Evolutionary conservation across 1,140 invertebrate genomes (phyloP), one percentile per base, ranked within the genome.

Genomic region (Zaprionus ornatus): DNA sequence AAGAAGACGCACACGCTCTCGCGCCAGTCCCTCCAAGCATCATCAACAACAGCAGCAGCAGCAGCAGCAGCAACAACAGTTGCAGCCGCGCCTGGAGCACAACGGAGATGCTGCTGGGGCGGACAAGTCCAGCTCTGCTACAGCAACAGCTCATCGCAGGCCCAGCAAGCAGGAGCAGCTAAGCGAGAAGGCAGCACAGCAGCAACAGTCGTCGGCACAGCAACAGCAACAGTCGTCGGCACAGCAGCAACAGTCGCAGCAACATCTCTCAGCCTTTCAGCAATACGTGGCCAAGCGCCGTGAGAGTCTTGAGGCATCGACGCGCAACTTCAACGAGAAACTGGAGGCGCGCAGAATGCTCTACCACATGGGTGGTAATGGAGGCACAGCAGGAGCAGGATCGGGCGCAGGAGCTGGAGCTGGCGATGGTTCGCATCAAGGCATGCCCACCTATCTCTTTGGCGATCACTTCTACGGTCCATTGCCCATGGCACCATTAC

Each of bases 271-370:
- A 10, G 82, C 88, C 4, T 90, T 90, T 42, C 82, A 92, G 57
- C 83, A 90, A 57, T 92, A 92, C 91, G 88, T 88, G n/a, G 91
- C 91, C 13, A 91, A 90, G 77, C 81, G 91, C 56, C 79, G 91
- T 1, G 91, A 92, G 61, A 92, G 91, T 74, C 76, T 92, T 12
- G 91, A 92, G 63, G 88, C 91, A 50, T 92, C 91, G 6, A 82
- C 91, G 42, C 88, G 91, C 37, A 85, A 80, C 57, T 92, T 92
- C 48, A 92, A 92, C 88, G 91, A 92, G 74, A 92, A 92, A 63
- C 88, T 92, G 72, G 91, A 92, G 78, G 81, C 91, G 42, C 90
- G 91, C 56, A 91, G 79, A 79, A 92, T 92, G 91, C 91, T 92
- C 66, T 91, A 82, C 73, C 91, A 92, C 29, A 81, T 90, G 66